Percentiles rank a stretch among this genome's conserved stretches.
Evolutionary conservation across 1,140 invertebrate genomes (phyloP).

Genomic region (Lamellibrachia luymesi): DNA sequence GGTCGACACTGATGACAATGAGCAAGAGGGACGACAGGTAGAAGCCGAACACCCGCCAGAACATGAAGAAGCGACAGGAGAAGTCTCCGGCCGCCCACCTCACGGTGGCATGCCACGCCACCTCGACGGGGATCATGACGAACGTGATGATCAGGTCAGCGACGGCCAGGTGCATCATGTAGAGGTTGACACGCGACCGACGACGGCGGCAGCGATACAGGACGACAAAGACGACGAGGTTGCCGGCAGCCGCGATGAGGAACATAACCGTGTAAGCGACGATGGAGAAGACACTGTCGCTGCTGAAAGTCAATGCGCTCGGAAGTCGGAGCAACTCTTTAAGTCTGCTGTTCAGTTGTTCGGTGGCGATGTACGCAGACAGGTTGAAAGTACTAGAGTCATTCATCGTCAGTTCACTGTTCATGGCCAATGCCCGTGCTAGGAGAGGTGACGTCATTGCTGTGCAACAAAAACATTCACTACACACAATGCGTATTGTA

Average conservation of each 20-base stretch:
- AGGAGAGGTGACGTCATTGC: no score
- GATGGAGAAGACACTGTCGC: conserved; percentile 20
- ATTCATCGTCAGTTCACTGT: neutral
- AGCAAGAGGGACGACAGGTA: conserved; percentile 79
- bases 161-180: conserved; percentile 76
- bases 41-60: conserved; percentile 77
- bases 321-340: neutral
- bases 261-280: conserved; percentile 20
- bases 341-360: neutral
- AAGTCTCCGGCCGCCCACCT: conserved; percentile 77
- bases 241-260: conserved; percentile 17
- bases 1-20: conserved; percentile 76
- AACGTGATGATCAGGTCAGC: conserved; percentile 79
- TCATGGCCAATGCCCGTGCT: no score
- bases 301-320: conserved; percentile 9
- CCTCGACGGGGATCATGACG: conserved; percentile 75
- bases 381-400: neutral
- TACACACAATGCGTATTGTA: no score
- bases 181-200: conserved; percentile 72
- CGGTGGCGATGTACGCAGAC: neutral
- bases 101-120: conserved; percentile 76
- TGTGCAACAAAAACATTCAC: no score
- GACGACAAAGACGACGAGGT: conserved; percentile 65
- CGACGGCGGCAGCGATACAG: conserved; percentile 66
- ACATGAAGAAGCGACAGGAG: conserved; percentile 72